Percentiles rank a stretch among this genome's conserved stretches.
Evolutionary conservation across 1,140 invertebrate genomes (phyloP).

Genomic region (Tribolium castaneum): DNA sequence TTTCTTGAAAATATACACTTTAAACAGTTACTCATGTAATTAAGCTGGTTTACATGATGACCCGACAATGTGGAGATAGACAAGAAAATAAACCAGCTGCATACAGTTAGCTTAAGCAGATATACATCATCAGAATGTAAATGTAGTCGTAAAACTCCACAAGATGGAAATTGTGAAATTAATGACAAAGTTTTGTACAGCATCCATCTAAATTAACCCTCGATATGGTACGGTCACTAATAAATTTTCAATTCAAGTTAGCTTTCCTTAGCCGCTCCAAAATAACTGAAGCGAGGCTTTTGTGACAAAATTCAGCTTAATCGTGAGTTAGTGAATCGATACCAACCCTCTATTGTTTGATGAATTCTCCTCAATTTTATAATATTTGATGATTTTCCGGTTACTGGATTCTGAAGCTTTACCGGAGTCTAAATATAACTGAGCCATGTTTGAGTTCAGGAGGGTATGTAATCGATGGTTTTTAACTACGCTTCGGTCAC

Average conservation of each 20-base stretch:
- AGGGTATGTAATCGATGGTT: neutral
- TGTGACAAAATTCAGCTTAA: neutral
- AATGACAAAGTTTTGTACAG: neutral
- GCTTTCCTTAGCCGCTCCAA: neutral
- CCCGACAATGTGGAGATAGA: neutral
- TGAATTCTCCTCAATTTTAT: neutral
- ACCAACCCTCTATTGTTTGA: constrained; percentile 6
- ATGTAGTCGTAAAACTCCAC: neutral
- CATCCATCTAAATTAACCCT: neutral
- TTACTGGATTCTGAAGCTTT: neutral
- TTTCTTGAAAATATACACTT: neutral
- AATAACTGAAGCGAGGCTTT: neutral
- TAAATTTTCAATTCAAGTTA: neutral
- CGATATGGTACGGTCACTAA: neutral
- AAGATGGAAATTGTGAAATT: neutral
- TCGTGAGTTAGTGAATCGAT: neutral
- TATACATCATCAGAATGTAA: constrained; percentile 6
- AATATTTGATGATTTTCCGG: constrained; percentile 8
- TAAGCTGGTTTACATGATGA: neutral
- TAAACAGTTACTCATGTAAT: neutral
- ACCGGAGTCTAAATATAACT: constrained; percentile 7
- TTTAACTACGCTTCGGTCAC: neutral
- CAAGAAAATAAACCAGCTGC: neutral
- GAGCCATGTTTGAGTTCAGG: neutral
- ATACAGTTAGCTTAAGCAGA: neutral